phyloP scores from a whole-genome alignment of 2,797 vertebrate species.

The Columba guinea region DNA sequence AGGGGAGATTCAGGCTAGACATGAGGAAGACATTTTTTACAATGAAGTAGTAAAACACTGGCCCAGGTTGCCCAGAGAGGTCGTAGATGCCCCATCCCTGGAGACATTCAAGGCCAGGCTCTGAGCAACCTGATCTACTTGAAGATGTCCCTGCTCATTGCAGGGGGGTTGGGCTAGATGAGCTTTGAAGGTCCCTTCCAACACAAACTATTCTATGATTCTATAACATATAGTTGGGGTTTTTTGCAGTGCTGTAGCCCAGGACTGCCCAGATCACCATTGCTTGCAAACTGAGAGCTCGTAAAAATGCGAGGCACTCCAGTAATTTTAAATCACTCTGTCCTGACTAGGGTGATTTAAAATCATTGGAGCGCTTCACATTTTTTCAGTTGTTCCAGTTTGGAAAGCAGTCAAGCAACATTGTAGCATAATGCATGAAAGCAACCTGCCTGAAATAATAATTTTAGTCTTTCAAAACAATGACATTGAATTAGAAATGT shows the following conservation, averaged over 20 bases:
- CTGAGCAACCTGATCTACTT: too few relatives aligned
- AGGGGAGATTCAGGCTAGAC: too few relatives aligned
- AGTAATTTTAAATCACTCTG: constrained; percentile 45
- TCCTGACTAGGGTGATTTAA: constrained; percentile 34
- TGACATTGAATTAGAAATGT: constrained; percentile 13
- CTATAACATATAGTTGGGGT: background rate
- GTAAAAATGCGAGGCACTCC: constrained; percentile 46
- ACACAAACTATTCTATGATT: too few relatives aligned
- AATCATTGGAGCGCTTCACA: constrained; percentile 32
- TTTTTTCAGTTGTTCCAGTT: constrained; percentile 49
- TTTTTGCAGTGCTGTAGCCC: background rate
- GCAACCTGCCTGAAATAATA: constrained; percentile 32
- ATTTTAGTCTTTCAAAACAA: constrained; percentile 12
- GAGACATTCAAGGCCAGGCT: too few relatives aligned
- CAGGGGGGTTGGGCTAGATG: too few relatives aligned
- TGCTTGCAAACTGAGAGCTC: constrained; percentile 15
- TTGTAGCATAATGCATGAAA: constrained; percentile 12
- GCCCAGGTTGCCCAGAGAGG: too few relatives aligned
- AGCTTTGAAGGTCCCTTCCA: too few relatives aligned
- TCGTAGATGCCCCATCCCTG: too few relatives aligned
- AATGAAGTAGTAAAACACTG: too few relatives aligned
- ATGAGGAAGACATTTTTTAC: too few relatives aligned
- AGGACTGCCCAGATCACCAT: background rate
- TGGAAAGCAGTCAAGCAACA: constrained; percentile 25
- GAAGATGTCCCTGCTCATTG: too few relatives aligned